A percentile compares a stretch with the other conserved stretches of the same genome.
These are phyloP conservation scores for Pachydiplax longipennis DNA, from an alignment of 2,888 invertebrate genomes.

Conservation along the genomic window DNA sequence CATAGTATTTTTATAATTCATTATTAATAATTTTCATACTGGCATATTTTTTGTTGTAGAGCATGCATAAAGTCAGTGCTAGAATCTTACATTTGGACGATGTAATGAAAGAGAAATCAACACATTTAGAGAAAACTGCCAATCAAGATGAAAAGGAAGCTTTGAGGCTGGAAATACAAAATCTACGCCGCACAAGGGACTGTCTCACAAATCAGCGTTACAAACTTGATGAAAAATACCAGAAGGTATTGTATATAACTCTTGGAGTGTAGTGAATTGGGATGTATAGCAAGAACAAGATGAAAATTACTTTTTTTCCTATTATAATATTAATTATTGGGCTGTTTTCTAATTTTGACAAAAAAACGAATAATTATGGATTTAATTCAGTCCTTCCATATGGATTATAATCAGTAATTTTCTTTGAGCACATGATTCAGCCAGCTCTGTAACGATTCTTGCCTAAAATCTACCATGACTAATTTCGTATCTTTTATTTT, in stretches of 20 bases:
- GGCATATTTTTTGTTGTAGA: slow-evolving; percentile 57
- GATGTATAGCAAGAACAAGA: no score
- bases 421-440: no score
- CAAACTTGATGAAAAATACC: slow-evolving; percentile 75
- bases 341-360: no score
- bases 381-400: no score
- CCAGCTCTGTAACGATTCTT: no score
- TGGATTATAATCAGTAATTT: no score
- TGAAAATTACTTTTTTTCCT: no score
- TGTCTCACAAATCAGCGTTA: slow-evolving; percentile 78
- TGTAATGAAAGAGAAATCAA: slow-evolving; percentile 74
- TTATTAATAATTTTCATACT: not conserved
- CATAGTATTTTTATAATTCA: not conserved
- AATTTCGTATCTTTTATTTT: not conserved
- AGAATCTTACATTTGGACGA: slow-evolving; percentile 74
- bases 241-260: slow-evolving; percentile 60
- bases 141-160: slow-evolving; percentile 68
- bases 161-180: slow-evolving; percentile 80
- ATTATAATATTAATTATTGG: no score
- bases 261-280: not conserved
- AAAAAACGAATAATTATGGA: no score
- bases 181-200: slow-evolving; percentile 79
- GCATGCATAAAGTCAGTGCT: slow-evolving; percentile 70
- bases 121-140: slow-evolving; percentile 69
- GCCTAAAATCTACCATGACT: no score